Evolutionary conservation across 2,797 vertebrate species (phyloP).

Genomic region (Trachurus trachurus): DNA sequence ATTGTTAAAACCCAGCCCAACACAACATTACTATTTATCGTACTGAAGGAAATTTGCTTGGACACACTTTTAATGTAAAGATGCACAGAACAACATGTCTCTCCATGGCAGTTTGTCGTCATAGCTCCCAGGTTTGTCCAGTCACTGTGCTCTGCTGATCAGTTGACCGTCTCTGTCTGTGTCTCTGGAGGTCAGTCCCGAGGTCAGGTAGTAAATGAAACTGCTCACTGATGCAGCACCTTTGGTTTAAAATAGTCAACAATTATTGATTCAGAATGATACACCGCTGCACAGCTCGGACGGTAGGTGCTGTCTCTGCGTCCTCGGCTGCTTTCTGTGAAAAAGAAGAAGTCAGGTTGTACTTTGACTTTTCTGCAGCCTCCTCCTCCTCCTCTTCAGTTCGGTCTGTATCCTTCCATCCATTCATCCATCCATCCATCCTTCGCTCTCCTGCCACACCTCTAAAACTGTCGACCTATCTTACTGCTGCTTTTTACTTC

Average conservation of each 20-base stretch:
- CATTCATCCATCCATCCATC: no score
- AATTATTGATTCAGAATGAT: conserved; percentile 46
- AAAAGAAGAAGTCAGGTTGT: background rate
- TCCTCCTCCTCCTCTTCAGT: background rate
- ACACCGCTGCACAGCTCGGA: background rate
- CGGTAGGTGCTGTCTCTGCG: background rate
- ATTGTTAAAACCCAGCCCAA: no score
- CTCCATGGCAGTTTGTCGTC: background rate
- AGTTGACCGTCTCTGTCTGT: conserved; percentile 17
- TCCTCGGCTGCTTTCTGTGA: background rate
- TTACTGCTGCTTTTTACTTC: conserved; percentile 33
- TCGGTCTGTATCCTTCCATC: no score
- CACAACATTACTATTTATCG: no score
- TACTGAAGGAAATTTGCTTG: no score
- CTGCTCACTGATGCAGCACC: conserved; percentile 42
- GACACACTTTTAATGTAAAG: background rate
- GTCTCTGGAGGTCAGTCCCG: conserved; percentile 40
- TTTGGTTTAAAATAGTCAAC: conserved; percentile 31
- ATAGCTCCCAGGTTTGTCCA: background rate
- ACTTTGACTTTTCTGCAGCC: background rate
- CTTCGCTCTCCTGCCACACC: conserved; percentile 4
- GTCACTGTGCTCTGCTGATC: conserved; percentile 20
- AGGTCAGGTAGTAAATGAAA: conserved; percentile 46
- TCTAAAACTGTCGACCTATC: conserved; percentile 24
- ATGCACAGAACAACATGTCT: background rate